These are phyloP conservation scores for Caracal caracal DNA, from an alignment of 2,113 vertebrate species.

Conservation along the genomic window DNA sequence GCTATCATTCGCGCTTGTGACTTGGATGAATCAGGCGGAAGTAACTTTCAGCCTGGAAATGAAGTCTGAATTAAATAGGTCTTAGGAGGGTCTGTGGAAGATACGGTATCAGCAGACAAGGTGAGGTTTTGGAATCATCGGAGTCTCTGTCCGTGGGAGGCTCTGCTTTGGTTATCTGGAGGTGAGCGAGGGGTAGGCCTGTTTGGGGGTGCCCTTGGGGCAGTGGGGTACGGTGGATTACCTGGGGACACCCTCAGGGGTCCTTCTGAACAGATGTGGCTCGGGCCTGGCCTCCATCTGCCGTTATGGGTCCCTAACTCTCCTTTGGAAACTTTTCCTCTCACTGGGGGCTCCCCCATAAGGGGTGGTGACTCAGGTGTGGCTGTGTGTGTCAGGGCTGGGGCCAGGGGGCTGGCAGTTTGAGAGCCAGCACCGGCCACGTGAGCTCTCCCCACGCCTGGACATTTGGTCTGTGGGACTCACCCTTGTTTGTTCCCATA, in stretches of 20 bases:
- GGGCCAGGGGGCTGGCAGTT: neutral
- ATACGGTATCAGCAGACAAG: neutral
- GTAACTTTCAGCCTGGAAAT: neutral
- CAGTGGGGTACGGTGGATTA: neutral
- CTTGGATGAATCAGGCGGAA: neutral
- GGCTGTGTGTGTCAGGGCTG: fast-evolving
- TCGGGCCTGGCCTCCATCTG: neutral
- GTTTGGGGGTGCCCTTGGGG: neutral
- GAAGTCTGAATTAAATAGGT: neutral
- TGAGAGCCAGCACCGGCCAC: neutral
- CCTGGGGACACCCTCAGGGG: neutral
- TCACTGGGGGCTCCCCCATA: neutral
- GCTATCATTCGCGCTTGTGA: neutral
- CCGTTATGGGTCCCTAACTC: neutral
- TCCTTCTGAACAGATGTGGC: neutral
- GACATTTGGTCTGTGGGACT: neutral
- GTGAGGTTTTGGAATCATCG: neutral
- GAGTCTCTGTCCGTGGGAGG: neutral
- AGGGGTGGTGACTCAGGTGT: neutral
- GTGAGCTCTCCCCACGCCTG: neutral
- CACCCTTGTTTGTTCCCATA: neutral
- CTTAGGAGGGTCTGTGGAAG: neutral
- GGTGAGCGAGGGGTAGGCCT: neutral
- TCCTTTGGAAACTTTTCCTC: neutral
- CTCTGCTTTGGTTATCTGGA: neutral